Conservation (phyloP, 2,888 invertebrate genomes). For the Lacanobia oleracea region DNA sequence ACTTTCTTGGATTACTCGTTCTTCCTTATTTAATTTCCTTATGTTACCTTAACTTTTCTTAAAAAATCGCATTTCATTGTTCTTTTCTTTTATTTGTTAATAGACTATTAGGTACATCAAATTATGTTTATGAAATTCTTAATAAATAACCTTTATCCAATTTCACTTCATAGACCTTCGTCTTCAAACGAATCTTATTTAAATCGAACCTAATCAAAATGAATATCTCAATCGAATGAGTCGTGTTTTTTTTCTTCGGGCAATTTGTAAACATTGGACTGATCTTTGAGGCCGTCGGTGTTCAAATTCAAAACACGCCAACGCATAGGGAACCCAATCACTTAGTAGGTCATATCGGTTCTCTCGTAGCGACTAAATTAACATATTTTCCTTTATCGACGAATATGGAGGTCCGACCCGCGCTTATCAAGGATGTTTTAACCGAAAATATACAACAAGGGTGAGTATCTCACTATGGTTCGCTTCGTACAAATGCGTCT, state of each 20-base stretch:
- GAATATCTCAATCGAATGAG: slow-evolving; percentile 79
- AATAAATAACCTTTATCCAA: slow-evolving; percentile 59
- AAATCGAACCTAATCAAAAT: slow-evolving; percentile 75
- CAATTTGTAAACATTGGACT: slow-evolving; percentile 88
- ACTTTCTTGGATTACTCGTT: slow-evolving; percentile 75
- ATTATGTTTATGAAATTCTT: slow-evolving; percentile 53
- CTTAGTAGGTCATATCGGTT: slow-evolving; percentile 89
- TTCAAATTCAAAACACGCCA: slow-evolving; percentile 87
- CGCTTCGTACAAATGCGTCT: slow-evolving; percentile 85
- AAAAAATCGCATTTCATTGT: slow-evolving; percentile 64
- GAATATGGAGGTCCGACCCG: slow-evolving; percentile 84
- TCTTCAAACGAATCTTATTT: slow-evolving; percentile 71
- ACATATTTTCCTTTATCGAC: slow-evolving; percentile 90
- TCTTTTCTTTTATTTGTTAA: slow-evolving; percentile 4
- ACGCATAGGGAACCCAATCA: slow-evolving; percentile 87
- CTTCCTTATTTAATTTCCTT: slow-evolving; percentile 67
- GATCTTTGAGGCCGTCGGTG: slow-evolving; percentile 76
- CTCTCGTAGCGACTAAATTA: slow-evolving; percentile 85
- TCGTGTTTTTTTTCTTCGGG: slow-evolving; percentile 77
- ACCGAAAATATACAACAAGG: slow-evolving; percentile 86
- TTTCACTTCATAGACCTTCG: slow-evolving; percentile 50
- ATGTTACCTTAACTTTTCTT: slow-evolving; percentile 70
- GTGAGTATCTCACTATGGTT: slow-evolving; percentile 76
- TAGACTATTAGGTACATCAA: background rate
- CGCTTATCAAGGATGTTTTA: slow-evolving; percentile 86